phyloP scores from a whole-genome alignment of 1,140 invertebrate genomes.

The Drosophila persimilis region DNA sequence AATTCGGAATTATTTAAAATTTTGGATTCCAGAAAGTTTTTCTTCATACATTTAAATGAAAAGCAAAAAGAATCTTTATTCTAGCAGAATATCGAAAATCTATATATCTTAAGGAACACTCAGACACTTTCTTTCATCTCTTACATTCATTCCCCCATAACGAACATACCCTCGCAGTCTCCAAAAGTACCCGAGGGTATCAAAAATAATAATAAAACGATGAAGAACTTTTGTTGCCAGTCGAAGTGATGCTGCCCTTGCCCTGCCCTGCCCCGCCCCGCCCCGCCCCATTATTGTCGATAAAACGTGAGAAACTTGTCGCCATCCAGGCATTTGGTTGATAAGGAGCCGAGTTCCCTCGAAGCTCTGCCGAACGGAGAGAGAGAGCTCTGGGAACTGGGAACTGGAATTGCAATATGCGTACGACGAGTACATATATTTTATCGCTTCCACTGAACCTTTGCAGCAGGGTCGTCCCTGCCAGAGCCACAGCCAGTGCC shows the following conservation, averaged over 20 bases:
- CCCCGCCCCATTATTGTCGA: conserved; percentile 39
- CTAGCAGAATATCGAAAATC: too few relatives aligned
- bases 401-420: conserved; percentile 58
- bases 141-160: too few relatives aligned
- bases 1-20: too few relatives aligned
- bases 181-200: too few relatives aligned
- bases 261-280: neutral
- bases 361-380: neutral
- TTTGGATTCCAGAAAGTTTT: too few relatives aligned
- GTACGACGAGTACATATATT: conserved; percentile 20
- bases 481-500: conserved; percentile 17
- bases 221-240: conserved; percentile 52
- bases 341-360: conserved; percentile 49
- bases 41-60: too few relatives aligned
- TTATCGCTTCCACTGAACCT: conserved; percentile 74
- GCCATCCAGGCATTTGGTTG: conserved; percentile 36
- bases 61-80: too few relatives aligned
- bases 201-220: conserved; percentile 6
- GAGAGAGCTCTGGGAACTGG: neutral
- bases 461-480: conserved; percentile 38
- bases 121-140: too few relatives aligned
- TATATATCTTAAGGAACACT: too few relatives aligned
- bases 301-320: conserved; percentile 73
- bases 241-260: too few relatives aligned
- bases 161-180: too few relatives aligned